These are phyloP conservation scores for Nothoprocta perdicaria DNA, from an alignment of 2,113 vertebrate genomes.

Conservation along the genomic window DNA sequence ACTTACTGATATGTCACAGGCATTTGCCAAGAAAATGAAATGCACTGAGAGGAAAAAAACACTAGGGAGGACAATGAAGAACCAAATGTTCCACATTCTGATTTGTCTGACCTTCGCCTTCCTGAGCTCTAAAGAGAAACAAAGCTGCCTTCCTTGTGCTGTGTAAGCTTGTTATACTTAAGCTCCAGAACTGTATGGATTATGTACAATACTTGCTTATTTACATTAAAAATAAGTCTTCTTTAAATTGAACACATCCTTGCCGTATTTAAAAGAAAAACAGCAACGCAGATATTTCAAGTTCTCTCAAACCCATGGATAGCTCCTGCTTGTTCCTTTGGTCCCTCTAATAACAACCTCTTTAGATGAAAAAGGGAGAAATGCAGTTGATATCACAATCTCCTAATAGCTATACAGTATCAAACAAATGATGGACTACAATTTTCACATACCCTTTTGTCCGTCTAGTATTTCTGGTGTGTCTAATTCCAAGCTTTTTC, in stretches of 20 bases:
- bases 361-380: background rate
- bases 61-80: constrained; percentile 60
- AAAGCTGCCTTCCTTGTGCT: constrained; percentile 15
- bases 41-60: constrained; percentile 64
- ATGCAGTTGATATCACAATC: background rate
- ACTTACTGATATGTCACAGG: constrained; percentile 73
- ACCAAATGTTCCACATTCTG: constrained; percentile 65
- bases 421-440: background rate
- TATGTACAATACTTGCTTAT: constrained; percentile 1
- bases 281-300: background rate
- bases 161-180: background rate
- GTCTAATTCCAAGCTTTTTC: background rate
- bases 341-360: background rate
- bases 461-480: background rate
- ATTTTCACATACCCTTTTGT: background rate
- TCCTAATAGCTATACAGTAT: background rate
- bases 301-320: background rate
- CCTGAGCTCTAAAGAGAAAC: constrained; percentile 23
- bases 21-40: constrained; percentile 79
- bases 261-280: background rate
- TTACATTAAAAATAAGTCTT: background rate
- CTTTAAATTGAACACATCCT: background rate
- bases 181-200: background rate
- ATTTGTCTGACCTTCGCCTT: constrained; percentile 68
- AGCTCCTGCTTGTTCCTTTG: fast-evolving